Percentiles rank a stretch among this genome's conserved stretches.
phyloP scores from a whole-genome alignment of 2,888 invertebrate genomes.

The Thymelicus lineola region DNA sequence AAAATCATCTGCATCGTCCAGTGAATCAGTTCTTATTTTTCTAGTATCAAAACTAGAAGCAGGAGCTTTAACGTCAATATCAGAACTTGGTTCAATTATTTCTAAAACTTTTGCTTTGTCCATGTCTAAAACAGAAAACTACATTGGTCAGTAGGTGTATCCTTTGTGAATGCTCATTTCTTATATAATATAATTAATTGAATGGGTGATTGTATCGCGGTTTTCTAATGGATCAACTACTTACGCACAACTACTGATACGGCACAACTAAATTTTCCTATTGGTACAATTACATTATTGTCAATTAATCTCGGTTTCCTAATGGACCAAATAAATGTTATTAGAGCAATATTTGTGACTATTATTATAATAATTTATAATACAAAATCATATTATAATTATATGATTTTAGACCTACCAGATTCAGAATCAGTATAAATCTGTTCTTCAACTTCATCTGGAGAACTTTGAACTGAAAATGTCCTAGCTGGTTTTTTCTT shows the following conservation, averaged over 20 bases:
- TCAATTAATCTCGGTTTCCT: too few relatives aligned
- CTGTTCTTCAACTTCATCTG: constrained; percentile 82
- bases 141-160: constrained; percentile 1
- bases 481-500: constrained; percentile 79
- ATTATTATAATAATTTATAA: too few relatives aligned
- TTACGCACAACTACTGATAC: too few relatives aligned
- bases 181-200: too few relatives aligned
- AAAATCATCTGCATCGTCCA: constrained; percentile 82
- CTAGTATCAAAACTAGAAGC: constrained; percentile 75
- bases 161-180: too few relatives aligned
- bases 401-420: constrained; percentile 54
- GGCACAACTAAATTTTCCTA: too few relatives aligned
- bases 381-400: too few relatives aligned
- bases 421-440: constrained; percentile 84
- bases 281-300: too few relatives aligned
- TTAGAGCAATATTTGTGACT: too few relatives aligned
- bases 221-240: too few relatives aligned
- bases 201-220: too few relatives aligned
- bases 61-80: constrained; percentile 68
- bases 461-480: constrained; percentile 82
- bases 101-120: constrained; percentile 82
- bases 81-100: constrained; percentile 80
- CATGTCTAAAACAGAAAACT: constrained; percentile 67
- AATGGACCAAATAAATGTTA: too few relatives aligned
- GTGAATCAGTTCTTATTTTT: constrained; percentile 79